A percentile compares a stretch with the other conserved stretches of the same genome.
Evolutionary conservation across 1,140 invertebrate species (phyloP).

Genomic region (Trypoxylus dichotomus): DNA sequence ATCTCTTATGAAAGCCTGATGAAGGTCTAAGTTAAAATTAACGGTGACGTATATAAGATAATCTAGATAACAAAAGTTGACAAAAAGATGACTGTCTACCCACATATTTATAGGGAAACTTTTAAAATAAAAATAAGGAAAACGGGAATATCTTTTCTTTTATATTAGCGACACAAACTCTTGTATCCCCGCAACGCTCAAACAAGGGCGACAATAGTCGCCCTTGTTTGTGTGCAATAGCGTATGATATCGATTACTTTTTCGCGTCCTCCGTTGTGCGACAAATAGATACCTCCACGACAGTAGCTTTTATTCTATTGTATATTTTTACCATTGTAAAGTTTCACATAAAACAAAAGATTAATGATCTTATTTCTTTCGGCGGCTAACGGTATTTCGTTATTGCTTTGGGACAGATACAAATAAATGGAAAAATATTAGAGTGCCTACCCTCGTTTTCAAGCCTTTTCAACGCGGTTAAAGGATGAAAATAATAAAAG

Average conservation of each 20-base stretch:
- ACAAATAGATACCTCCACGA: not conserved
- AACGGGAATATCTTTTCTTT: too few species aligned
- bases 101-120: too few species aligned
- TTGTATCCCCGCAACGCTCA: too few species aligned
- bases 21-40: too few species aligned
- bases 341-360: slow-evolving; percentile 18
- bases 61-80: too few species aligned
- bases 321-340: slow-evolving; percentile 11
- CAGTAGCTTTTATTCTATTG: not conserved
- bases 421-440: slow-evolving; percentile 10
- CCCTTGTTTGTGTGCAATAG: not conserved
- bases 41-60: too few species aligned
- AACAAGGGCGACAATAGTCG: too few species aligned
- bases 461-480: not conserved
- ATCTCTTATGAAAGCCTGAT: too few species aligned
- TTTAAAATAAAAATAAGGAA: too few species aligned
- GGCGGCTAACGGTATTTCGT: slow-evolving; percentile 7
- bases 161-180: too few species aligned
- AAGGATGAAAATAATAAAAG: not conserved
- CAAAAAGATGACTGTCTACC: too few species aligned
- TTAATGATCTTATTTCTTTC: slow-evolving; percentile 14
- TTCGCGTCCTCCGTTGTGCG: not conserved
- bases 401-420: slow-evolving; percentile 12
- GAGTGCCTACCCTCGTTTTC: not conserved
- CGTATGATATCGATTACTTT: not conserved